Evolutionary conservation across 2,797 vertebrate genomes (phyloP).

Genomic region (Acanthornis magna): DNA sequence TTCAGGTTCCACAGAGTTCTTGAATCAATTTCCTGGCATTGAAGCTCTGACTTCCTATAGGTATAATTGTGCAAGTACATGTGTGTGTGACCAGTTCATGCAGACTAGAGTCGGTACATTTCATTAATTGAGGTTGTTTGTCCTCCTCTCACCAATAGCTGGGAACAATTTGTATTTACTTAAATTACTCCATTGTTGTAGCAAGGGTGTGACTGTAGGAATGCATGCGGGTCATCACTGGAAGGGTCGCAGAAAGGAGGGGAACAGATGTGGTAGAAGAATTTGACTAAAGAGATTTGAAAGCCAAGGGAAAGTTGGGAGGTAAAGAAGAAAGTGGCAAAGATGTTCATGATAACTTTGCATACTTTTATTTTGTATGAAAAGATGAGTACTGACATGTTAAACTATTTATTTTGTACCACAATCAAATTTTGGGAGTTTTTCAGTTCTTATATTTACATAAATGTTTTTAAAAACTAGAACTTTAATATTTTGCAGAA

Average conservation of each 20-base stretch:
- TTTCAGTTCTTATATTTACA: not conserved
- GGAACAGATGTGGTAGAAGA: not conserved
- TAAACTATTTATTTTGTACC: not conserved
- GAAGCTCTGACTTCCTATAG: not conserved
- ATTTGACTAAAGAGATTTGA: not conserved
- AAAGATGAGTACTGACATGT: not conserved
- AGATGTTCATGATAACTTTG: not conserved
- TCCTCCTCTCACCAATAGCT: not conserved
- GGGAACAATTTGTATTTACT: not conserved
- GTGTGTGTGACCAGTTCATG: not conserved
- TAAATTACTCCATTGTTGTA: not conserved
- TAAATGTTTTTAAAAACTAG: not conserved
- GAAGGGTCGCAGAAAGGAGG: not conserved
- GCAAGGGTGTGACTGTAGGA: not conserved
- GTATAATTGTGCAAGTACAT: not conserved
- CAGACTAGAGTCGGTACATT: not conserved
- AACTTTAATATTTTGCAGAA: not conserved
- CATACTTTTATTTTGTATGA: not conserved
- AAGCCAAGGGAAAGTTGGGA: not conserved
- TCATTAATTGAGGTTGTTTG: not conserved
- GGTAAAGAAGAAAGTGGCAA: not conserved
- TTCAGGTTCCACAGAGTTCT: not conserved
- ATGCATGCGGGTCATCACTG: not conserved
- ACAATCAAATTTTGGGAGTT: not conserved
- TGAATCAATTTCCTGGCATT: not conserved